A percentile compares a stretch with the other conserved stretches of the same genome.
Evolutionary conservation across 2,113 vertebrate genomes (phyloP).

Genomic region (Manacus vitellinus): DNA sequence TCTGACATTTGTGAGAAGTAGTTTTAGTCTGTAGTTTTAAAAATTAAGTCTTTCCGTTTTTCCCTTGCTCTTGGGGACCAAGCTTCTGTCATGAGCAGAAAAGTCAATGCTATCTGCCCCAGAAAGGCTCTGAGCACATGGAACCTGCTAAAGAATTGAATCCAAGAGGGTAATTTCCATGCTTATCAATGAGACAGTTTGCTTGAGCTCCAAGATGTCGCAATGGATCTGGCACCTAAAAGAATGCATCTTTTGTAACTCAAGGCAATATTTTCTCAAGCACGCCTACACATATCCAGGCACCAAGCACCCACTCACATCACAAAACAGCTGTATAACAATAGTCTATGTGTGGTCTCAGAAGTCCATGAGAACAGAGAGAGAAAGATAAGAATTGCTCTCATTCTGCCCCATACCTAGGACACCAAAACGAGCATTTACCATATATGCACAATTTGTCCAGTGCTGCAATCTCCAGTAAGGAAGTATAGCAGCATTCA

Average conservation of each 20-base stretch:
- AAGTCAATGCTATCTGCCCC: not conserved
- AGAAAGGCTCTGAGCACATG: not conserved
- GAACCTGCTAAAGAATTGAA: not conserved
- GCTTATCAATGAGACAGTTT: not conserved
- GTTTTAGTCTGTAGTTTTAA: not conserved
- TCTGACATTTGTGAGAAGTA: not conserved
- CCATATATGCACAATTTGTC: not conserved
- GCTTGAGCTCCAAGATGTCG: not conserved
- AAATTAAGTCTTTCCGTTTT: not conserved
- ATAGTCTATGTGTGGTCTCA: not conserved
- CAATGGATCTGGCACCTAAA: not conserved
- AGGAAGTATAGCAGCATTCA: not conserved
- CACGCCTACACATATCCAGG: not conserved
- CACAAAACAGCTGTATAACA: not conserved
- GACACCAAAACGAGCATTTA: not conserved
- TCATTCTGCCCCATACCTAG: not conserved
- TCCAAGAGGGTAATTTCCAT: not conserved
- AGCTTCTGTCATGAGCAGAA: not conserved
- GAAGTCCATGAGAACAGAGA: not conserved
- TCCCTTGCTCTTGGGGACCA: not conserved
- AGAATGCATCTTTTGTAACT: constrained; percentile 32
- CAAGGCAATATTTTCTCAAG: constrained; percentile 31
- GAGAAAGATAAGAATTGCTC: not conserved
- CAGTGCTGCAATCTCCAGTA: not conserved
- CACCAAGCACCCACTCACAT: not conserved